Conservation (phyloP, 2,113 vertebrate species). For the Callionymus lyra region DNA sequence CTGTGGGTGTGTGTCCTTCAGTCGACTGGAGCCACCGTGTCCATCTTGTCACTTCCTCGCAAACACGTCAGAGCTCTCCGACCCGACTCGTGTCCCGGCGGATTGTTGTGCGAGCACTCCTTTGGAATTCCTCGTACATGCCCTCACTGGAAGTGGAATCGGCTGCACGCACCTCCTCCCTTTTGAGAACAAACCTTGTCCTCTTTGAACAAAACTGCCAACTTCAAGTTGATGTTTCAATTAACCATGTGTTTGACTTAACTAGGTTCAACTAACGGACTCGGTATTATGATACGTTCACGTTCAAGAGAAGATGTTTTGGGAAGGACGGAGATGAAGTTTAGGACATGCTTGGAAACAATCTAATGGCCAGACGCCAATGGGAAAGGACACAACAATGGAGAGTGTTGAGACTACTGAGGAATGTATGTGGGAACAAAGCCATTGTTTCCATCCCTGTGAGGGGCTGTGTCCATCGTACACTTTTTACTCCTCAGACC, state of each 20-base stretch:
- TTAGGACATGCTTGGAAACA: slow-evolving; percentile 19
- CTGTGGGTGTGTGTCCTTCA: too few species aligned
- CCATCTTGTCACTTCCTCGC: slow-evolving; percentile 1
- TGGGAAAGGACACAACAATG: slow-evolving; percentile 42
- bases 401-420: slow-evolving; percentile 19
- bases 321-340: background rate
- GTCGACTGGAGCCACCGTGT: background rate
- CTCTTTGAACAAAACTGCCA: too few species aligned
- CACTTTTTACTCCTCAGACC: too few species aligned
- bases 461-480: too few species aligned
- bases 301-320: too few species aligned
- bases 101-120: slow-evolving; percentile 29
- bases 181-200: slow-evolving; percentile 13
- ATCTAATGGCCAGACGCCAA: slow-evolving; percentile 6
- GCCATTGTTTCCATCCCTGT: slow-evolving; percentile 18
- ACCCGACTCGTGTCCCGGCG: slow-evolving; percentile 8
- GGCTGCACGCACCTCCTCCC: slow-evolving; percentile 27
- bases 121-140: slow-evolving; percentile 50
- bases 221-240: too few species aligned
- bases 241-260: too few species aligned
- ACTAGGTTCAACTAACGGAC: too few species aligned
- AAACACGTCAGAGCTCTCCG: background rate
- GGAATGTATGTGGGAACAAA: slow-evolving; percentile 39
- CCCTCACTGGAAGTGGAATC: slow-evolving; percentile 40
- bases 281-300: too few species aligned